Evolutionary conservation across 1,140 invertebrate species (phyloP).

Genomic region (Microplitis mediator): DNA sequence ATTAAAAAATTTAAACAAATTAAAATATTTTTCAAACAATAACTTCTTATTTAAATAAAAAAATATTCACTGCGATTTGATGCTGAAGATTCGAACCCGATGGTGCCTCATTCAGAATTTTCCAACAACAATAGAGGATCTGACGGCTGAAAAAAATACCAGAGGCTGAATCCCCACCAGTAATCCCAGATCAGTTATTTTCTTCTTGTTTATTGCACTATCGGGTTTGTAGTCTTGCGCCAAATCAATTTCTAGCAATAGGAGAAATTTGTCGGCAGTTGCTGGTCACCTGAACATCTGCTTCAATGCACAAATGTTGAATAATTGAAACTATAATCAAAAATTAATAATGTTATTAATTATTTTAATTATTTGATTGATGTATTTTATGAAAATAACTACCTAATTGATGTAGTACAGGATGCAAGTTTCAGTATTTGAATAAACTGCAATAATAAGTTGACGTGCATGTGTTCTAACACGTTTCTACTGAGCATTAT

Average conservation of each 20-base stretch:
- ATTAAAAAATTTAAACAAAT: too few relatives aligned
- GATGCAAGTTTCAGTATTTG: slow-evolving; percentile 55
- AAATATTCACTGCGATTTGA: slow-evolving; percentile 50
- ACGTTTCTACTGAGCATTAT: slow-evolving; percentile 59
- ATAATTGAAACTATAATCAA: slow-evolving; percentile 45
- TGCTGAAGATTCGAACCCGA: slow-evolving; percentile 55
- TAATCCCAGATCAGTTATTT: slow-evolving; percentile 51
- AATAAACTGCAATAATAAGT: slow-evolving; percentile 57
- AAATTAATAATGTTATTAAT: too few relatives aligned
- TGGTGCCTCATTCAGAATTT: slow-evolving; percentile 44
- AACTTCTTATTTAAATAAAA: neutral
- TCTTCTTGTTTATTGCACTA: slow-evolving; percentile 46
- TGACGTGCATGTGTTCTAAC: slow-evolving; percentile 57
- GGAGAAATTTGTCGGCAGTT: slow-evolving; percentile 54
- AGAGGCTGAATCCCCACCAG: too few relatives aligned
- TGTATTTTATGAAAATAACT: slow-evolving; percentile 22
- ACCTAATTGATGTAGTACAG: slow-evolving; percentile 56
- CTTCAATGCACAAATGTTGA: slow-evolving; percentile 57
- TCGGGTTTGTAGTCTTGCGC: slow-evolving; percentile 45
- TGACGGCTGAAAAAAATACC: too few relatives aligned
- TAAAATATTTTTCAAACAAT: slow-evolving; percentile 11
- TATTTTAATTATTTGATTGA: slow-evolving; percentile 2
- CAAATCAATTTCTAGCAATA: slow-evolving; percentile 49
- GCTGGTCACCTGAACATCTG: slow-evolving; percentile 60
- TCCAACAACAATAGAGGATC: too few relatives aligned